Evolutionary conservation across 2,113 vertebrate genomes (phyloP), one percentile per base, ranked within the genome.

Genomic region (Trogon surrucura): DNA sequence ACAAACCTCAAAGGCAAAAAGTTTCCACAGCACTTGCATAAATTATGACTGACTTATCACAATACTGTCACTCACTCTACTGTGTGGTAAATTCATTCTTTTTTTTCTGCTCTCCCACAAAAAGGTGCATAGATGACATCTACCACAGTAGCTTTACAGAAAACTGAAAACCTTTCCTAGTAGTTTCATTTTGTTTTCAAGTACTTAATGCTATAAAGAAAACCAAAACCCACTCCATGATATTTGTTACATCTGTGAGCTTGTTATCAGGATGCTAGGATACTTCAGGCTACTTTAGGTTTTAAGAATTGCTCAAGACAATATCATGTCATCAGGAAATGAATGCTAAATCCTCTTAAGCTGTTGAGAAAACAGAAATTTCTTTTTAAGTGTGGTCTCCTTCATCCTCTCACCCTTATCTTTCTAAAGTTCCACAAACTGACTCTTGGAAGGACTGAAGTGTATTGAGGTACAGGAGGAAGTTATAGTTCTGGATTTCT

Each of bases 251-350:
- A 72, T 41, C 69, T 67, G 30, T 20, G 56, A 88, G 65, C 6
- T 71, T 73, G 9, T 81, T 78, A 53, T 44, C 27, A 62, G 45
- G 7, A 7, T 16, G 8, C 29, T 70, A 66, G 50, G n/a, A 45
- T 53, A 54, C 56, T 81, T 72, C 3, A 79, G 15, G 18, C 64
- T 80, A 66, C 4, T 85, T 73, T 10, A 60, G 16, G 16, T 50
- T 66, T 93, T 77, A 85, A 67, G 23, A 91, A 77, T 36, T 66
- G 7, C 26, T 47, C 67, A 80, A 83, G 67, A 65, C 41, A 87
- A 57, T 82, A 77, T 88, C 54, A 47, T 26, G 38, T 67, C 67
- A 94, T 96, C 71, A 70, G 75, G 32, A 91, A 89, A 88, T 38
- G 9, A 95, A 89, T 3, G 5, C 29, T 82, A 93, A 93, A 90